Percentiles rank a stretch among this genome's conserved stretches.
Conservation (phyloP, 1,140 invertebrate genomes). For the Orius laevigatus region DNA sequence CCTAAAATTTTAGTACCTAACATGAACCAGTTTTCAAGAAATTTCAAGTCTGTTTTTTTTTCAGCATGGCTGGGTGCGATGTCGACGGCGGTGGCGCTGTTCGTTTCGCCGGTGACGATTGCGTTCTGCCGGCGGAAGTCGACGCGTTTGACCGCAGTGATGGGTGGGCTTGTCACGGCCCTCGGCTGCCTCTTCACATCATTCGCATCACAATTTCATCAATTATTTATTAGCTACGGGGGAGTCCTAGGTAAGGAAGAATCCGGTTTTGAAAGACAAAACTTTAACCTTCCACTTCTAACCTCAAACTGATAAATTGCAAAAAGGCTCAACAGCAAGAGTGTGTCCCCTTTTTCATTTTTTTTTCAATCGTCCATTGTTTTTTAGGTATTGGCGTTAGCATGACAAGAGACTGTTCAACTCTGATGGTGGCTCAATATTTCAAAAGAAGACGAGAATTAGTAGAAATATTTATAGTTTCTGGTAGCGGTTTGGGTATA, state of each 20-base stretch:
- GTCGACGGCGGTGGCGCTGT: slow-evolving; percentile 61
- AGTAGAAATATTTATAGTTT: slow-evolving; percentile 74
- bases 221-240: slow-evolving; percentile 75
- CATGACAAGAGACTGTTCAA: slow-evolving; percentile 65
- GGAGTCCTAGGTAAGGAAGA: slow-evolving; percentile 35
- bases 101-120: slow-evolving; percentile 68
- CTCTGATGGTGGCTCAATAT: slow-evolving; percentile 80
- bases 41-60: slow-evolving; percentile 22
- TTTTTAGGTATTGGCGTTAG: slow-evolving; percentile 61
- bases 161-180: slow-evolving; percentile 69
- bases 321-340: too few species aligned
- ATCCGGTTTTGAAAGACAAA: too few species aligned
- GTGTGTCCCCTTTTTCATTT: too few species aligned
- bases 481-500: slow-evolving; percentile 69
- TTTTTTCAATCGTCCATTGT: not conserved
- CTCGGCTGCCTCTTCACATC: slow-evolving; percentile 74
- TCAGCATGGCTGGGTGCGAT: slow-evolving; percentile 69
- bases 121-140: slow-evolving; percentile 72
- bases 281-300: too few species aligned
- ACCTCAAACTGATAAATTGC: too few species aligned
- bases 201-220: slow-evolving; percentile 76
- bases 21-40: too few species aligned
- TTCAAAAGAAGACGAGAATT: slow-evolving; percentile 69
- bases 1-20: too few species aligned
- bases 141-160: slow-evolving; percentile 70